These are phyloP conservation scores for Corella eumyota DNA, from an alignment of 23 tunicate species.

Conservation along the genomic window DNA sequence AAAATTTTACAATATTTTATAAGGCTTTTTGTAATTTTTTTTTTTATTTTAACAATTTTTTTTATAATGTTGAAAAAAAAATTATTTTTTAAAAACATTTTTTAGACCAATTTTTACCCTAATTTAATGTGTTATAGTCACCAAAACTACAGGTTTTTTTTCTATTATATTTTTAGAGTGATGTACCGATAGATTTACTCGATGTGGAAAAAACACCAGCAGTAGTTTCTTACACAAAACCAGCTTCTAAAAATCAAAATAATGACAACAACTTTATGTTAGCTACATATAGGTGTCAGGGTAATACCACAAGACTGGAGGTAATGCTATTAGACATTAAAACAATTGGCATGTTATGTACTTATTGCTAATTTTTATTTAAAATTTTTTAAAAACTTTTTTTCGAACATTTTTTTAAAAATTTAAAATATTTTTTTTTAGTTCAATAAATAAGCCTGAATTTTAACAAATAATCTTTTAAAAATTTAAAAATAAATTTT, in stretches of 20 bases:
- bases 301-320: slow-evolving; percentile 73
- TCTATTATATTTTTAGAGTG: slow-evolving; percentile 55
- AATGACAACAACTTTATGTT: slow-evolving; percentile 48
- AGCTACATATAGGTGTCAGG: slow-evolving; percentile 85
- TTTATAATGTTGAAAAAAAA: too few relatives aligned
- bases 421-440: background rate
- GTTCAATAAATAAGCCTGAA: background rate
- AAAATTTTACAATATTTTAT: background rate
- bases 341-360: background rate
- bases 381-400: background rate
- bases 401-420: background rate
- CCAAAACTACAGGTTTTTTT: too few relatives aligned
- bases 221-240: slow-evolving; percentile 59
- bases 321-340: slow-evolving; percentile 5
- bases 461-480: background rate
- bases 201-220: slow-evolving; percentile 68
- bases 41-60: too few relatives aligned
- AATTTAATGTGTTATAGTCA: too few relatives aligned
- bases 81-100: too few relatives aligned
- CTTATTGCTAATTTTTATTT: background rate
- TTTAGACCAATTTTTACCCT: too few relatives aligned
- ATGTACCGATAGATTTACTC: slow-evolving; percentile 80
- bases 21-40: too few relatives aligned
- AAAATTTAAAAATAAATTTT: too few relatives aligned
- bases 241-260: slow-evolving; percentile 11